These are phyloP conservation scores for Glaucidium brasilianum DNA, from an alignment of 2,113 vertebrate genomes.

Conservation along the genomic window DNA sequence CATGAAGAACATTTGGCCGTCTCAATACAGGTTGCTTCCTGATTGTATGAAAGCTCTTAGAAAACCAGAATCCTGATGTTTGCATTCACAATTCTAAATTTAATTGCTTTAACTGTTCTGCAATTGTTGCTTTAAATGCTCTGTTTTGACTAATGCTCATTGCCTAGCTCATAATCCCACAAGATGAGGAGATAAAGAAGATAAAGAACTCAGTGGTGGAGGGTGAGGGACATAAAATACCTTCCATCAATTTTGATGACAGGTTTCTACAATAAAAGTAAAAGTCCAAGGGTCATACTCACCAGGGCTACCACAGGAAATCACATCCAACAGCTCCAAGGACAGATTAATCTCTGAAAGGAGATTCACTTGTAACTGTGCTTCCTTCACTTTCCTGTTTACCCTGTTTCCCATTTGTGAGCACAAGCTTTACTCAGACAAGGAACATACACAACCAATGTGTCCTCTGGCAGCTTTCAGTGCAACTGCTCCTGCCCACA, in stretches of 20 bases:
- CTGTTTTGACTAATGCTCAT: background rate
- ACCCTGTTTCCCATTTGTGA: background rate
- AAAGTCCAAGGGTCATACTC: background rate
- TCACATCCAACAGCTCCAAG: background rate
- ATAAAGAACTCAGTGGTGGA: background rate
- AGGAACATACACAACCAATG: background rate
- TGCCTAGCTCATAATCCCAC: background rate
- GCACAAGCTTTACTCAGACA: background rate
- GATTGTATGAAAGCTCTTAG: background rate
- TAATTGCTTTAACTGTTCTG: background rate
- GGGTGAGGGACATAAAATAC: background rate
- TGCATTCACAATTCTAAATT: background rate
- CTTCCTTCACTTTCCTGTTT: accelerated
- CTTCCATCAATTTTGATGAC: background rate
- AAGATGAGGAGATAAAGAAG: no score
- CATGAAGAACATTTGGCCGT: background rate
- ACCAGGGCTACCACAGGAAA: background rate
- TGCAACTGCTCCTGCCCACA: background rate
- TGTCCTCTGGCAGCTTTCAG: background rate
- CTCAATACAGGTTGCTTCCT: background rate
- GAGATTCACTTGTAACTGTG: background rate
- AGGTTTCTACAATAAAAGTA: background rate
- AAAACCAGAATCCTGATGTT: background rate
- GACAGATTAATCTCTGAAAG: background rate
- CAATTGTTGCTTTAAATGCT: background rate